phyloP scores from a whole-genome alignment of 2,113 vertebrate genomes.

The Hipposideros armiger region DNA sequence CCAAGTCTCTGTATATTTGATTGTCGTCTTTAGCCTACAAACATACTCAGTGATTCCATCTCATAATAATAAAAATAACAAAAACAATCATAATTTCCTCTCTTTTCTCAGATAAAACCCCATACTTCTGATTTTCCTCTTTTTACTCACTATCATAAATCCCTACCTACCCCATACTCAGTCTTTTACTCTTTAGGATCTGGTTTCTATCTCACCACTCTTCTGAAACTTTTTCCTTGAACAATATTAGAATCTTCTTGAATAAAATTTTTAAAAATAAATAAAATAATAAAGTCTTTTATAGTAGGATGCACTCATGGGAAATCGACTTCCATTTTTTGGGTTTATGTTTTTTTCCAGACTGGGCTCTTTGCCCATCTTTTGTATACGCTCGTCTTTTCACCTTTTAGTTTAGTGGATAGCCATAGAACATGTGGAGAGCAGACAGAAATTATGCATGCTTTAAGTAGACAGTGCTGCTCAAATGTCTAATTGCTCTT shows the following conservation, averaged over 20 bases:
- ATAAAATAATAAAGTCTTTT: not conserved
- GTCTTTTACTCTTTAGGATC: not conserved
- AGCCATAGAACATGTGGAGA: not conserved
- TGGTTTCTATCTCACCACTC: not conserved
- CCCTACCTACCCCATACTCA: not conserved
- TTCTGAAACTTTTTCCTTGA: not conserved
- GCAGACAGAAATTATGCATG: not conserved
- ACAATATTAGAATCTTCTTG: not conserved
- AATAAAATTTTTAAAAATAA: no score
- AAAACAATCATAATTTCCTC: not conserved
- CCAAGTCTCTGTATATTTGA: not conserved
- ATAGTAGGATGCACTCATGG: not conserved
- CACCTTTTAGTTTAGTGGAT: not conserved
- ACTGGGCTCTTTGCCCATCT: not conserved
- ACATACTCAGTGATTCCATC: not conserved
- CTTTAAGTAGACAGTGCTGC: not conserved
- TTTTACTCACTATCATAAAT: not conserved
- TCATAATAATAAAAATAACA: not conserved
- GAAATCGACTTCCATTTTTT: not conserved
- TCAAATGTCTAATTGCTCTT: not conserved
- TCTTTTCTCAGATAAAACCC: not conserved
- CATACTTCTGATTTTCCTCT: not conserved
- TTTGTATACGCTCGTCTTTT: not conserved
- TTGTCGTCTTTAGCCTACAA: not conserved
- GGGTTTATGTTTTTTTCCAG: constrained; percentile 8